A percentile compares a stretch with the other conserved stretches of the same genome.
phyloP scores from a whole-genome alignment of 2,888 invertebrate genomes.

The Netelia melanura region DNA sequence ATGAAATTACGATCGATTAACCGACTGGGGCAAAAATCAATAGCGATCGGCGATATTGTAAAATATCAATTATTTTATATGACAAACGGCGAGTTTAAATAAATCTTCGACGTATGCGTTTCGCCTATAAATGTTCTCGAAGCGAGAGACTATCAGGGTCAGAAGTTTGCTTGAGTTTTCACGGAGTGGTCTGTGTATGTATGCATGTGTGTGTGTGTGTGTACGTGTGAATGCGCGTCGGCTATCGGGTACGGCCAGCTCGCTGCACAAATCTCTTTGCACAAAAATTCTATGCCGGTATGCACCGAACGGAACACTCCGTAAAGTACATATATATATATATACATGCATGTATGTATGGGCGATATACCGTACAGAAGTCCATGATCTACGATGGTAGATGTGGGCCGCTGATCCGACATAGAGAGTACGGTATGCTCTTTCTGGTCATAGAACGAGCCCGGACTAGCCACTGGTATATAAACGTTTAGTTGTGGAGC shows the following conservation, averaged over 20 bases:
- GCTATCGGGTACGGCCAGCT: neutral
- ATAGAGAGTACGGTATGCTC: neutral
- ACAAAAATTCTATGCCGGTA: neutral
- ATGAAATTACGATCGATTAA: too few species aligned
- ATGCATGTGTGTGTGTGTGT: neutral
- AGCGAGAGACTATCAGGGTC: neutral
- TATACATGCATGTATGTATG: neutral
- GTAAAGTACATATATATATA: constrained; percentile 7
- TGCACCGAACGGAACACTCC: neutral
- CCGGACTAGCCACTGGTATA: neutral
- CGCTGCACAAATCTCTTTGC: neutral
- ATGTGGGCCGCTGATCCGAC: constrained; percentile 60
- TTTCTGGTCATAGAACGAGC: neutral
- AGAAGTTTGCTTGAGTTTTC: neutral
- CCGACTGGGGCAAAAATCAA: too few species aligned
- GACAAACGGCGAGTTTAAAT: too few species aligned
- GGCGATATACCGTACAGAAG: constrained; percentile 9
- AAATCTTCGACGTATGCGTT: too few species aligned
- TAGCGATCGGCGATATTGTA: too few species aligned
- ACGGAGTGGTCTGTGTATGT: neutral
- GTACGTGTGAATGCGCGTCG: neutral
- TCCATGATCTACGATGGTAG: constrained; percentile 52
- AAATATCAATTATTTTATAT: too few species aligned
- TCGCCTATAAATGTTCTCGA: too few species aligned
- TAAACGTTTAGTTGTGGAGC: neutral